Base-by-base conservation (phyloP, 2,113 vertebrate species). In the Scatophagus argus region DNA sequence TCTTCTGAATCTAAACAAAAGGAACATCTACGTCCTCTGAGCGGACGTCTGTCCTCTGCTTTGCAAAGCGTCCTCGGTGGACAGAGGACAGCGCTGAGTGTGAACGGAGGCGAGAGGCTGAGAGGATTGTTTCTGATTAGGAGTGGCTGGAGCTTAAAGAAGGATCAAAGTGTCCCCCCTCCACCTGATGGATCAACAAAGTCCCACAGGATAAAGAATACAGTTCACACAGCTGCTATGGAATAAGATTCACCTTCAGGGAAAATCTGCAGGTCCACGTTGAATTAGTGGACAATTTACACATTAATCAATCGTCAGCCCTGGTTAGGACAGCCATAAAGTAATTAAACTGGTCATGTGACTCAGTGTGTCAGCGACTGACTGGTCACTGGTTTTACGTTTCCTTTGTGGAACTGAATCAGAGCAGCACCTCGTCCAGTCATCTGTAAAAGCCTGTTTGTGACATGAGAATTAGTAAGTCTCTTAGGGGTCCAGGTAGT, bases 111-210 rank as follows among this genome's bases (percentile, higher is more conserved):
- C 46, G 49, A 52, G n/a, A 44, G 41, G 64, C 61, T 72, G 77
- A 90, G 77, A 74, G 89, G 89, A 93, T 90, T 92, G 71, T 31
- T 12, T 23, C 47, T 89, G 87, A 93, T 92, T 81, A 91, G 72
- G 44, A 68, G 19, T 56, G 82, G 74, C 72, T 44, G 55, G 36
- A 51, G 83, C 74, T 90, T 88, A 87, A 63, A 82, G 27, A 16
- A 49, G 72, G 67, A 61, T 52, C 69, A 43, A 29, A 51, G 17
- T 31, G 49, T 27, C 6, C 59, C 12, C 10, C 5, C n/a, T 60
- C 38, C 51, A 19, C 16, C 36, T 41, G 51, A 6, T 10, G 23
- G 29, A 39, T 8, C n/a, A 16, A 12, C n/a, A n/a, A n/a, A n/a
- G n/a, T n/a, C n/a, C n/a, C n/a, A n/a, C n/a, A n/a, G n/a, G n/a